Evolutionary conservation across 2,113 vertebrate species (phyloP).

Genomic region (Urocitellus parryii): DNA sequence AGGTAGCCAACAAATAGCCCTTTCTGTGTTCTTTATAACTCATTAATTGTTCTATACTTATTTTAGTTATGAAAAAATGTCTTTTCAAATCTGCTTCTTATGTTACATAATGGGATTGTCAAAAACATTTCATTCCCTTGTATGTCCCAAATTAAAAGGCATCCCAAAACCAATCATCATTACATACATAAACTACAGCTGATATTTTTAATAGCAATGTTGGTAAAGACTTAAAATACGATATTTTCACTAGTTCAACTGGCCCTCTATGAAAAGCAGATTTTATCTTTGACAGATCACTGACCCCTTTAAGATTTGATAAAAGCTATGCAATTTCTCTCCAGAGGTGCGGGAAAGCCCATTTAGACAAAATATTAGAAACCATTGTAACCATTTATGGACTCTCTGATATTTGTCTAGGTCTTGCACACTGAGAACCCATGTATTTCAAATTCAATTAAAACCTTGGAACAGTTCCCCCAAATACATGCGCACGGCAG

Average conservation of each 20-base stretch:
- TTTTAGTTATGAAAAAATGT: not conserved
- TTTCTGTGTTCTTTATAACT: not conserved
- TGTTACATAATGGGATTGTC: not conserved
- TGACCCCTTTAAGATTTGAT: not conserved
- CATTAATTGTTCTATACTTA: not conserved
- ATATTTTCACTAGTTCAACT: not conserved
- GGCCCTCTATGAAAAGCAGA: not conserved
- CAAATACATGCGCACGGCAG: not conserved
- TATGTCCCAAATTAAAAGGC: not conserved
- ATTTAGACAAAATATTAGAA: not conserved
- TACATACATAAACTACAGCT: not conserved
- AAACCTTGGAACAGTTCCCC: not conserved
- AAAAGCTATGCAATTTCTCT: not conserved
- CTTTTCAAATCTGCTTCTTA: not conserved
- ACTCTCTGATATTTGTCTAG: not conserved
- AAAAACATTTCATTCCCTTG: not conserved
- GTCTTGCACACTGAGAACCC: not conserved
- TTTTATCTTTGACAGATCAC: not conserved
- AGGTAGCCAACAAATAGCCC: not conserved
- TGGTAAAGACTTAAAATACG: not conserved
- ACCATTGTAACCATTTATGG: not conserved
- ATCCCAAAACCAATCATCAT: not conserved
- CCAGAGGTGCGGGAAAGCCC: not conserved
- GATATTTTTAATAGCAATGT: not conserved
- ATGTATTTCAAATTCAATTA: not conserved